Conservation (phyloP, 2,797 vertebrate genomes). For the Enteromius unitaeniatus region DNA sequence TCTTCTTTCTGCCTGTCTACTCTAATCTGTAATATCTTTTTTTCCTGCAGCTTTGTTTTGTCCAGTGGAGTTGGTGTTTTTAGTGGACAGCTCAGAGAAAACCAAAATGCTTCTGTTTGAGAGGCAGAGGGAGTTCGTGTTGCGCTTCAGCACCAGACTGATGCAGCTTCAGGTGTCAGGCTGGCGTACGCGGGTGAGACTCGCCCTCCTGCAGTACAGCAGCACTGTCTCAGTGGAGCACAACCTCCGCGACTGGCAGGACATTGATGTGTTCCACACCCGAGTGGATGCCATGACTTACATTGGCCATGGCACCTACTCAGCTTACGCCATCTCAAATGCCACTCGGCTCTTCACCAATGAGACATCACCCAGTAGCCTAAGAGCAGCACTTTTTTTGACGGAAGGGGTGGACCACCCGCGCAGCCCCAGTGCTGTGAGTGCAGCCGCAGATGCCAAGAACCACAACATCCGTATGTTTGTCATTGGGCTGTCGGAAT, state of each 20-base stretch:
- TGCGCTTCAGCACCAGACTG: constrained; percentile 77
- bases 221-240: constrained; percentile 83
- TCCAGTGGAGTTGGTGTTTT: constrained; percentile 81
- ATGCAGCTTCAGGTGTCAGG: constrained; percentile 72
- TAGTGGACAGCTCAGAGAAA: constrained; percentile 91
- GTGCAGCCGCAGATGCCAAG: constrained; percentile 80
- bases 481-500: constrained; percentile 77
- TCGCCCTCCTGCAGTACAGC: constrained; percentile 88
- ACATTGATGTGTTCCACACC: constrained; percentile 83
- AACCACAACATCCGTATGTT: constrained; percentile 83
- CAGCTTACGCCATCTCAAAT: constrained; percentile 85
- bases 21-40: background rate
- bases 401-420: constrained; percentile 87
- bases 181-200: constrained; percentile 75
- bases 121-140: constrained; percentile 82
- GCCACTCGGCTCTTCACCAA: constrained; percentile 81
- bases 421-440: constrained; percentile 79
- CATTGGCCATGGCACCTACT: constrained; percentile 88
- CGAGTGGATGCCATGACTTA: constrained; percentile 77
- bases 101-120: constrained; percentile 80
- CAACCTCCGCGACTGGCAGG: constrained; percentile 87
- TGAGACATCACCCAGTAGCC: constrained; percentile 76
- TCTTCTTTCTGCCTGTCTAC: background rate
- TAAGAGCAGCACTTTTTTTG: constrained; percentile 84
- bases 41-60: constrained; percentile 69